Percentiles rank a stretch among this genome's conserved stretches.
phyloP scores from a whole-genome alignment of 1,140 invertebrate genomes.

The Reticulitermes speratus region DNA sequence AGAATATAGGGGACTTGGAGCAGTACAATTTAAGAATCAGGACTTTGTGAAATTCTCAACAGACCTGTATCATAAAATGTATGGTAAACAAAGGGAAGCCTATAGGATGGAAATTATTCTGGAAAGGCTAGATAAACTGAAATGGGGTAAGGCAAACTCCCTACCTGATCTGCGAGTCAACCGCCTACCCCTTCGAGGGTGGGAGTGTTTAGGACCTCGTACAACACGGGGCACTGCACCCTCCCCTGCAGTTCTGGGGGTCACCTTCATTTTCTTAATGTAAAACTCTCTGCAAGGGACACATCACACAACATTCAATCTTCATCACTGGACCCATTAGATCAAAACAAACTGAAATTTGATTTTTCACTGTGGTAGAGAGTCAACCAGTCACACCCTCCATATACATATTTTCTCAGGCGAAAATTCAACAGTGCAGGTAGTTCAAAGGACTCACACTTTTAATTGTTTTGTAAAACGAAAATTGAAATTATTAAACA shows the following conservation, averaged over 20 bases:
- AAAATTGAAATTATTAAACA: too few species aligned
- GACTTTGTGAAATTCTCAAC: too few species aligned
- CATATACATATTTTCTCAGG: too few species aligned
- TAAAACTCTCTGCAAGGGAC: constrained; percentile 11
- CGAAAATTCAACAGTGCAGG: too few species aligned
- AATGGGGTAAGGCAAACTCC: background rate
- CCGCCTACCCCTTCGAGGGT: background rate
- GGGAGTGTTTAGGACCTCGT: background rate
- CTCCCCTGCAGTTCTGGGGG: background rate
- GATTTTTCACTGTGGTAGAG: background rate
- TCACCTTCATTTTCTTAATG: constrained; percentile 16
- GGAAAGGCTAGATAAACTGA: background rate
- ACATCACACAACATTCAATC: constrained; percentile 16
- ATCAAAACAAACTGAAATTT: background rate
- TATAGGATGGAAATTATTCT: too few species aligned
- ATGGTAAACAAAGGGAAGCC: too few species aligned
- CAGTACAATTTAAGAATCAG: too few species aligned
- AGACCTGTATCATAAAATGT: too few species aligned
- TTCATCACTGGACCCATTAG: background rate
- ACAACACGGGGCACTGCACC: background rate
- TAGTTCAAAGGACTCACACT: too few species aligned
- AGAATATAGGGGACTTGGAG: too few species aligned
- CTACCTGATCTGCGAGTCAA: constrained; percentile 17
- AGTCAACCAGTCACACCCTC: too few species aligned
- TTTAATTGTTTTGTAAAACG: too few species aligned